Conservation (phyloP, 2,888 invertebrate species). For the Tyria jacobaeae region DNA sequence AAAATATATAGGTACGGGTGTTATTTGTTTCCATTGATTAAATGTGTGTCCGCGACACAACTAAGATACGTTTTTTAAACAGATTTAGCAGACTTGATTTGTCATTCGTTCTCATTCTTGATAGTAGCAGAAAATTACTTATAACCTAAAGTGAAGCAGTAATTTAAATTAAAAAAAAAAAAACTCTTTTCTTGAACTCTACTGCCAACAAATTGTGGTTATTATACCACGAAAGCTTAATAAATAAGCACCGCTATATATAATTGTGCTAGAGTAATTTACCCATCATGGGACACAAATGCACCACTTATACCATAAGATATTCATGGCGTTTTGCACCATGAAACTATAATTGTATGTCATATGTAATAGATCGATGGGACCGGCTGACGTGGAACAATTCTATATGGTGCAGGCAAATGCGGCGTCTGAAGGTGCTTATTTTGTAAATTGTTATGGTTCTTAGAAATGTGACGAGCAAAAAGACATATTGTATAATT, state of each 20-base stretch:
- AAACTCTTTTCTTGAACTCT: not conserved
- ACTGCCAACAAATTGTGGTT: not conserved
- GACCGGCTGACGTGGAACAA: constrained; percentile 8
- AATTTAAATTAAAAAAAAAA: not conserved
- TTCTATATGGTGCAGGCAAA: not conserved
- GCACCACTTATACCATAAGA: constrained; percentile 7
- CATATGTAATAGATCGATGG: not conserved
- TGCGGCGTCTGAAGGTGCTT: constrained; percentile 1
- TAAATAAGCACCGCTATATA: not conserved
- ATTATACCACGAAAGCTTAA: not conserved
- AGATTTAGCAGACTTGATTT: no score
- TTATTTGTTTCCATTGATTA: no score
- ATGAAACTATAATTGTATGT: constrained; percentile 7
- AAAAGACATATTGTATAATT: not conserved
- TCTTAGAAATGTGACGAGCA: not conserved
- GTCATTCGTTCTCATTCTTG: no score
- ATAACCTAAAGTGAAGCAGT: not conserved
- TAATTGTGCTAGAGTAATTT: not conserved
- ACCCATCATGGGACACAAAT: not conserved
- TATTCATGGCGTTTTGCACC: constrained; percentile 12
- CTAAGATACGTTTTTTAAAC: no score
- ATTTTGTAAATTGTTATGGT: not conserved
- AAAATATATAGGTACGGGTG: no score
- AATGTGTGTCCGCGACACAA: no score
- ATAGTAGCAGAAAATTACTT: no score